These are phyloP conservation scores for Coenonympha glycerion DNA, from an alignment of 2,888 invertebrate genomes.

Conservation along the genomic window DNA sequence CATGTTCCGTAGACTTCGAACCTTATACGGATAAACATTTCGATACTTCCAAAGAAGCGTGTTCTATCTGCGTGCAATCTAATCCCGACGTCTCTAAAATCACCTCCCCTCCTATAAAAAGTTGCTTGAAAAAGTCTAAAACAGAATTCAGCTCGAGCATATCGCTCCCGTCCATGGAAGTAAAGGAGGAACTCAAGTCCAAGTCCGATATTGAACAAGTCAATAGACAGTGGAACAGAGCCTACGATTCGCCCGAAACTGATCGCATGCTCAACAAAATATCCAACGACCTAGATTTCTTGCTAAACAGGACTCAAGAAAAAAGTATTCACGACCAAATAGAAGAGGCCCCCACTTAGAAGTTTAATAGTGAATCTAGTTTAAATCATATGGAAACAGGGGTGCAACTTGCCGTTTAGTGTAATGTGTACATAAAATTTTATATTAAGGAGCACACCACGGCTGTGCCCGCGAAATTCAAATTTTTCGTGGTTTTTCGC, in stretches of 20 bases:
- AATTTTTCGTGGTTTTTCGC: no score
- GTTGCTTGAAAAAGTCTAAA: conserved; percentile 61
- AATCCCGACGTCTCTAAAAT: conserved; percentile 61
- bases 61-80: conserved; percentile 60
- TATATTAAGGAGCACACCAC: no score
- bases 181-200: conserved; percentile 41
- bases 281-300: conserved; percentile 87
- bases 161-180: conserved; percentile 58
- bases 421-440: conserved; percentile 28
- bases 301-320: conserved; percentile 80
- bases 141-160: conserved; percentile 50
- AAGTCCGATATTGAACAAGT: conserved; percentile 59
- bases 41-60: conserved; percentile 55
- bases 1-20: conserved; percentile 56
- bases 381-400: conserved; percentile 51
- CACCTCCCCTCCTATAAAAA: conserved; percentile 61
- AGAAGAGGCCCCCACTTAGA: conserved; percentile 63
- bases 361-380: conserved; percentile 24
- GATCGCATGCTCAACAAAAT: conserved; percentile 86
- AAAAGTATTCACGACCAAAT: conserved; percentile 49
- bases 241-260: conserved; percentile 56
- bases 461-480: no score
- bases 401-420: conserved; percentile 45
- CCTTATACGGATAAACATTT: conserved; percentile 49
- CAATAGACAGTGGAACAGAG: conserved; percentile 57